Conservation (phyloP, 2,797 vertebrate genomes). For the Furcifer pardalis region DNA sequence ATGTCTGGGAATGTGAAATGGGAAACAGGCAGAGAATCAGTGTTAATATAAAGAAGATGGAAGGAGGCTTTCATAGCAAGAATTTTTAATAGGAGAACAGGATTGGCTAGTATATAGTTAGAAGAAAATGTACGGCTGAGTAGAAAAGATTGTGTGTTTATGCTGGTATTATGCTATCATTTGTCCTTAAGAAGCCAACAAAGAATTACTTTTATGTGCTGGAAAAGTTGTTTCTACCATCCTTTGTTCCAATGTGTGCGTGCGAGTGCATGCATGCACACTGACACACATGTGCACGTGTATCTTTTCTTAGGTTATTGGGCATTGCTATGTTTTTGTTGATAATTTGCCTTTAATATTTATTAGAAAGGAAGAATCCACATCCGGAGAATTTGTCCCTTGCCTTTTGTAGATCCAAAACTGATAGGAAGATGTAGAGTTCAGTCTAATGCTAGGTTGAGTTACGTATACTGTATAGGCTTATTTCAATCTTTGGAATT, state of each 20-base stretch:
- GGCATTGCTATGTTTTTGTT: not conserved
- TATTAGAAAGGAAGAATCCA: not conserved
- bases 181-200: not conserved
- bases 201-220: not conserved
- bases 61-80: slow-evolving; percentile 4
- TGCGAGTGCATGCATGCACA: too few species aligned
- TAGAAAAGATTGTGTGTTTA: not conserved
- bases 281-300: too few species aligned
- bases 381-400: not conserved
- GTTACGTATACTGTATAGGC: too few species aligned
- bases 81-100: not conserved
- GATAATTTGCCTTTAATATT: not conserved
- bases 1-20: slow-evolving; percentile 37
- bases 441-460: too few species aligned
- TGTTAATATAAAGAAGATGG: slow-evolving; percentile 22
- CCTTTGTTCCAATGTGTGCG: not conserved
- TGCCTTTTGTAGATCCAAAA: not conserved
- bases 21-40: slow-evolving; percentile 18
- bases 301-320: not conserved
- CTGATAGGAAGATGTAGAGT: not conserved
- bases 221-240: not conserved
- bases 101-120: not conserved
- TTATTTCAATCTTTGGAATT: too few species aligned
- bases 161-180: not conserved
- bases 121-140: not conserved